These are phyloP conservation scores for Anguilla japonica DNA, from an alignment of 2,113 vertebrate genomes.

Conservation along the genomic window DNA sequence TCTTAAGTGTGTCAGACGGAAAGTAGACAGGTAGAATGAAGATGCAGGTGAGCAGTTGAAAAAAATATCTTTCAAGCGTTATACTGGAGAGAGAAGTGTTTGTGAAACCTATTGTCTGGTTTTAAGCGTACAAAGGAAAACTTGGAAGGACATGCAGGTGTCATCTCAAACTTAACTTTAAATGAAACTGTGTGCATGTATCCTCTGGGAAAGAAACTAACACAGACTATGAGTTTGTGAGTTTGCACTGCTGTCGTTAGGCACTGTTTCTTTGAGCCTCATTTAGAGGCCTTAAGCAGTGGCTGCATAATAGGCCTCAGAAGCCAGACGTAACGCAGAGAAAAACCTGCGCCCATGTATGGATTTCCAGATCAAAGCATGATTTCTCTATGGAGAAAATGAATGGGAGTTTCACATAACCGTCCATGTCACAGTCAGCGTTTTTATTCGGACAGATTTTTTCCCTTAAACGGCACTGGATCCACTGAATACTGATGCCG, in stretches of 20 bases:
- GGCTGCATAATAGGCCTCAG: no score
- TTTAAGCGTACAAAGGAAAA: neutral
- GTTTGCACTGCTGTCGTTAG: neutral
- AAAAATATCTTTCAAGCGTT: neutral
- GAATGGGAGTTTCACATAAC: no score
- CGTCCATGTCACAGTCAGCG: no score
- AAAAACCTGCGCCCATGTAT: no score
- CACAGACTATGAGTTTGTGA: neutral
- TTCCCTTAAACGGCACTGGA: no score
- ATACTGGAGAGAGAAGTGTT: neutral
- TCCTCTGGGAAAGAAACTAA: neutral
- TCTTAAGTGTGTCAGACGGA: constrained; percentile 39
- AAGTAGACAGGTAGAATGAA: neutral
- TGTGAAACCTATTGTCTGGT: neutral
- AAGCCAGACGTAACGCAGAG: no score
- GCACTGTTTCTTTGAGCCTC: neutral
- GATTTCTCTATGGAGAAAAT: no score
- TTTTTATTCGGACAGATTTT: no score
- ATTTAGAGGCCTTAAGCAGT: neutral
- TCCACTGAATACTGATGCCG: no score
- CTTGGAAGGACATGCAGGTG: neutral
- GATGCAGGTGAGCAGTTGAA: neutral
- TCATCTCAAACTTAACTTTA: neutral
- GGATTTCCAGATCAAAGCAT: no score
- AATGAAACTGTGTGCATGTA: neutral